Evolutionary conservation across 30 jellyfish, hydroid and myxozoan species (phyloP), one percentile per base, ranked within the genome.

Genomic region (Catostylus mosaicus): DNA sequence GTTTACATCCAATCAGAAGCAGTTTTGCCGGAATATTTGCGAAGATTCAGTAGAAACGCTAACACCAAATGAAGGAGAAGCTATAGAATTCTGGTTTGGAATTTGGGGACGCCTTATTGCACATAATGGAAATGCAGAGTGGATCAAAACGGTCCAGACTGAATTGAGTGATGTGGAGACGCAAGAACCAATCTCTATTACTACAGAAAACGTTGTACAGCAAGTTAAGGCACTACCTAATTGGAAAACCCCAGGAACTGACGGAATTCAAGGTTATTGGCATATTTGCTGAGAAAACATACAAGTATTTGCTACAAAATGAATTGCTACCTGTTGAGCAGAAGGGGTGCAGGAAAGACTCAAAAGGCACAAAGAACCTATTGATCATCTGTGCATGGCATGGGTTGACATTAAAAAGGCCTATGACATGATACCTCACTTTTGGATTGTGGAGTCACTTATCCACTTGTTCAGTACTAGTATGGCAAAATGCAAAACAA

Each of bases 31-130:
- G 31, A 67, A 33, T 27, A 67, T 67, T 36, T 1, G 73, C 26
- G 73, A 33, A 6, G 73, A 27, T 60, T 18, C 73, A 60, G 73
- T 60, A 36, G 73, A 60, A 22, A 60, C 73, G 32, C 64, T 26
- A 65, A 65, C n/a, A n/a, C n/a, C n/a, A n/a, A n/a, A n/a, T 65
- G 81, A 71, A 68, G 68, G 81, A 37, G 52, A 73, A 40, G 75
- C 75, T 70, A 70, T 36, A 34, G 27, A 70, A 40, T 70, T 70
- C 24, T 70, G 82, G 70, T 73, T 12, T 5, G 77, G 73, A 51
- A 51, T 46, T 12, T 73, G 85, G 73, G 85, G 73, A 52, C 46
- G 29, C 85, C 77, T 46, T 24, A 23, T 46, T 73, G 85, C 77
- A 38, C 85, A 73, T 31, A 48, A 73, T 68, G 73, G 26, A 73